Evolutionary conservation across 2,888 invertebrate genomes (phyloP), one percentile per base, ranked within the genome.

Genomic region (Augochlorella aurata): DNA sequence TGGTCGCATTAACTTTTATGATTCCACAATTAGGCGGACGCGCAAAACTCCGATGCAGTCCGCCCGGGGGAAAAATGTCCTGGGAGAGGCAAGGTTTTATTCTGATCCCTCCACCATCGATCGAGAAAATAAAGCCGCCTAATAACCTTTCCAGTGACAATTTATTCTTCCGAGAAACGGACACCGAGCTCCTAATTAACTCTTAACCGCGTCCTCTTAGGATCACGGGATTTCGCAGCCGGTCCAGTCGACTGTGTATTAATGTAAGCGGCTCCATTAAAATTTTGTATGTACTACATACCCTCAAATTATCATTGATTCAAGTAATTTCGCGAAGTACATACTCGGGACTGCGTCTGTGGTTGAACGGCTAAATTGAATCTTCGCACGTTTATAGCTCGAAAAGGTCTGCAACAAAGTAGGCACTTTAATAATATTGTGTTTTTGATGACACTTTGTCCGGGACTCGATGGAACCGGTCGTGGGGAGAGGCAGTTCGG

Each of bases 1-100:
- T 9, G 38, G 29, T 52, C 70, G 50, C 44, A 63, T 63, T 63
- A 63, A 63, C 63, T 63, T 63, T 63, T 63, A 63, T 38, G 63
- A 63, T 38, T 38, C 63, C 29, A 38, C 38, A 38, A 63, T 63
- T 38, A 44, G 63, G 38, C 63, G 18, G 50, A 50, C 61, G 61
- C 61, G 29, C 29, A 63, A 38, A 63, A 16, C 14, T 24, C 58
- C 58, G 14, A 21, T 1, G 49, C 49, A 12, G 18, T 16, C 5
- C 21, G 12, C 5, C 49, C 5, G 21, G 10, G 54, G 12, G 1
- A 4, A n/a, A 58, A 14, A 58, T 38, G 38, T 38, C 5, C 38
- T 7, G 24, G 21, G 10, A 52, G 52, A 8, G 52, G 10, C 21
- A 0, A 0, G 58, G 4, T 58, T 58, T 14, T 58, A 58, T 58